These are phyloP conservation scores for Chloroceryle inda DNA, from an alignment of 2,797 vertebrate species.

Conservation along the genomic window DNA sequence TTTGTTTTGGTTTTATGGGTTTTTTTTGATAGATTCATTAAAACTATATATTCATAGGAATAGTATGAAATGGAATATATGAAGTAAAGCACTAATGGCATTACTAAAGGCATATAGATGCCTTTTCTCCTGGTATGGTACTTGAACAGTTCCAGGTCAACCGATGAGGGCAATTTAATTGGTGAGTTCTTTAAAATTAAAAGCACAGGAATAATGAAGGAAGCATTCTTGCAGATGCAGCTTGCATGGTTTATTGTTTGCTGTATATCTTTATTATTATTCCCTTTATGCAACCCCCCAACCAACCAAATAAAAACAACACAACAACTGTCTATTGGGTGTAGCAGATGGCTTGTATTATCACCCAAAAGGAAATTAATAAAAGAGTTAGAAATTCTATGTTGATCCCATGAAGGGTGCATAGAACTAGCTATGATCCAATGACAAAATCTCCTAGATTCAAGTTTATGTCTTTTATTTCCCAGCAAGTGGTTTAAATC, in stretches of 20 bases:
- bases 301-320: too few relatives aligned
- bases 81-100: neutral
- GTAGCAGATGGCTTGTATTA: constrained; percentile 15
- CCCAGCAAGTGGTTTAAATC: constrained; percentile 30
- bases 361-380: constrained; percentile 25
- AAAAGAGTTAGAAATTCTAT: constrained; percentile 26
- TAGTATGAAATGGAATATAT: neutral
- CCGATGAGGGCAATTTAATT: neutral
- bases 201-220: neutral
- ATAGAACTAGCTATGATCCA: constrained; percentile 29
- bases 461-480: constrained; percentile 49
- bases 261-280: constrained; percentile 17
- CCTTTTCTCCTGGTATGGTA: neutral
- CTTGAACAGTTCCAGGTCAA: neutral
- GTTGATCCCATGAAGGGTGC: neutral
- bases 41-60: neutral
- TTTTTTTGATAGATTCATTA: neutral
- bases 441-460: constrained; percentile 47
- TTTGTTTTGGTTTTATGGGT: too few relatives aligned
- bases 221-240: neutral
- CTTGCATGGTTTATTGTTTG: neutral
- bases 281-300: neutral
- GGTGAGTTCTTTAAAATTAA: neutral
- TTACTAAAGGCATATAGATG: too few relatives aligned
- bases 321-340: neutral